Evolutionary conservation across 92 coral and sea anemone species (phyloP).

Genomic region (Actinernus sp.): DNA sequence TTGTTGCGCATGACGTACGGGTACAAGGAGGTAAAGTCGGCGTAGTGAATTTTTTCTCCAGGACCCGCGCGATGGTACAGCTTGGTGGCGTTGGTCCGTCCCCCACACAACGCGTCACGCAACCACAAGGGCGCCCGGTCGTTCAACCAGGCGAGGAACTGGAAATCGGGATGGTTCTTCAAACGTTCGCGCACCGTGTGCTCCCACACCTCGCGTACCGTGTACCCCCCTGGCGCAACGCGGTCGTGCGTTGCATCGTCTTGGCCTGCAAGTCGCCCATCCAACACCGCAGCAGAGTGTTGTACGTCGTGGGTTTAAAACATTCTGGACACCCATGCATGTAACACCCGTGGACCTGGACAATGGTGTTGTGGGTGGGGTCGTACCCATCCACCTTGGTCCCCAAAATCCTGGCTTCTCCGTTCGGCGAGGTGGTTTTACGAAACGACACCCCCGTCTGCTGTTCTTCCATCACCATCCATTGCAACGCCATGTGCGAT

Average conservation of each 20-base stretch:
- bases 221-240: constrained; percentile 18
- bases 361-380: constrained; percentile 22
- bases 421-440: constrained; percentile 30
- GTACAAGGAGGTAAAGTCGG: constrained; percentile 36
- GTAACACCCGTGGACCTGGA: constrained; percentile 33
- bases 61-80: constrained; percentile 5
- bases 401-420: constrained; percentile 37
- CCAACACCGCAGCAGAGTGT: constrained; percentile 12
- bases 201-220: constrained; percentile 30
- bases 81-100: constrained; percentile 30
- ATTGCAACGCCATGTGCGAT: constrained; percentile 28
- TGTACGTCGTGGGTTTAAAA: constrained; percentile 15
- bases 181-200: constrained; percentile 10
- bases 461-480: constrained; percentile 2
- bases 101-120: constrained; percentile 48
- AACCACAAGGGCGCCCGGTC: constrained; percentile 15
- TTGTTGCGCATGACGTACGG: constrained; percentile 18
- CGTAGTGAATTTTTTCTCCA: constrained; percentile 38
- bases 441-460: not conserved
- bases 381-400: constrained; percentile 45
- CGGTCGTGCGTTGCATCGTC: not conserved
- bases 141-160: constrained; percentile 1
- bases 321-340: constrained; percentile 57
- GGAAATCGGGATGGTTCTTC: not conserved
- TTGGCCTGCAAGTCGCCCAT: constrained; percentile 26